Base-by-base conservation (phyloP, 2,888 invertebrate genomes). In the Megastigmus dorsalis region DNA sequence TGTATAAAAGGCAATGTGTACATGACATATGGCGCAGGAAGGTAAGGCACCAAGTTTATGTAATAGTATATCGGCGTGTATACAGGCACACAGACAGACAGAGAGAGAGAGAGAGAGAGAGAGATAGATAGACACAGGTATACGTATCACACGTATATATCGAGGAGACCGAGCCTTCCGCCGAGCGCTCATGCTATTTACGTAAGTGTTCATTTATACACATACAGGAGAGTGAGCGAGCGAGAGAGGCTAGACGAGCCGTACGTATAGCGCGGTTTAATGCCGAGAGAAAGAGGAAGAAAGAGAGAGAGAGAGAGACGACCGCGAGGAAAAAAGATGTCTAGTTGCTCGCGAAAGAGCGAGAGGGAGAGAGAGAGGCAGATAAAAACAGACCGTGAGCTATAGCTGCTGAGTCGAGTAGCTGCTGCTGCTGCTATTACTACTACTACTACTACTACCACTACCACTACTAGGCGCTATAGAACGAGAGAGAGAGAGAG, bases 401-500 rank as follows among this genome's bases (percentile, higher is more conserved):
- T 15, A 43, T 15, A 23, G 41, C 57, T 28, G n/a, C 0, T n/a
- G 23, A 50, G 63, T n/a, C n/a, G n/a, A n/a, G n/a, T n/a, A n/a
- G n/a, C n/a, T n/a, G n/a, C n/a, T n/a, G n/a, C n/a, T n/a, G n/a
- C n/a, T n/a, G n/a, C n/a, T n/a, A n/a, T n/a, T n/a, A n/a, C n/a
- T n/a, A n/a, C n/a, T n/a, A n/a, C n/a, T n/a, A n/a, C n/a, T n/a
- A n/a, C n/a, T n/a, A n/a, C n/a, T n/a, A n/a, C n/a, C n/a, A n/a
- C n/a, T n/a, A n/a, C n/a, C n/a, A n/a, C n/a, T n/a, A n/a, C 28
- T 23, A 45, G 69, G 74, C 28, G 10, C 18, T 30, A 67, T 59
- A 74, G 71, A 72, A 79, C 78, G 20, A 33, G 36, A 33, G 33
- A 52, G 41, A 50, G 79, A 80, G 80, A 79, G 80, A 77, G 80